Percentiles rank a stretch among this genome's conserved stretches.
Conservation (phyloP, 23 tunicate species). For the Diplosoma virens region DNA sequence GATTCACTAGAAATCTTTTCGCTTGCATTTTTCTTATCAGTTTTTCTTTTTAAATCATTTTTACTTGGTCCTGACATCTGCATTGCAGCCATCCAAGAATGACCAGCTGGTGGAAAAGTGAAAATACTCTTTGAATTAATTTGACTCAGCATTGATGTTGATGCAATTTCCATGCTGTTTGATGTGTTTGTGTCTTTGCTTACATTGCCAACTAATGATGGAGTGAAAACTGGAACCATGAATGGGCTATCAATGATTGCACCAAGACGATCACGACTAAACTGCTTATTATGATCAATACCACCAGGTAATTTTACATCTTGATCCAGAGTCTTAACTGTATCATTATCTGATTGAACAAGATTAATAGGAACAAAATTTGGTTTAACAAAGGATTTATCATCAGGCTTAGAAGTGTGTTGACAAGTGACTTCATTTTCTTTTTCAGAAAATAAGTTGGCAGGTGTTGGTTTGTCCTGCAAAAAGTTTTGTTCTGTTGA, state of each 20-base stretch:
- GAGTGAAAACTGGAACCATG: slow-evolving; percentile 57
- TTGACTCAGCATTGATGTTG: slow-evolving; percentile 20
- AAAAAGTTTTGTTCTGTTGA: not conserved
- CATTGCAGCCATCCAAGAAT: slow-evolving; percentile 71
- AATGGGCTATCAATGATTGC: slow-evolving; percentile 89
- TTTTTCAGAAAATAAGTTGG: slow-evolving; percentile 21
- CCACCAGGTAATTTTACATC: no score
- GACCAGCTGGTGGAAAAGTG: slow-evolving; percentile 68
- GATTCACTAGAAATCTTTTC: not conserved
- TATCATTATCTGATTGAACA: no score
- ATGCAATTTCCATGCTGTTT: not conserved
- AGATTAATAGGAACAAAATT: no score
- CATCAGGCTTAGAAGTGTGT: no score
- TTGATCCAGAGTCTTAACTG: no score
- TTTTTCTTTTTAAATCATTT: not conserved
- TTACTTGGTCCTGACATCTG: slow-evolving; percentile 52
- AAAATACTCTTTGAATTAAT: slow-evolving; percentile 40
- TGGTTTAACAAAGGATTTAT: no score
- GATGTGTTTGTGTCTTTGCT: slow-evolving; percentile 25
- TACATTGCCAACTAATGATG: not conserved
- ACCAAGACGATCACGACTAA: slow-evolving; percentile 76
- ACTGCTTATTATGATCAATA: slow-evolving; percentile 40
- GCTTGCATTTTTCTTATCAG: not conserved
- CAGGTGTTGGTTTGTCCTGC: slow-evolving; percentile 42
- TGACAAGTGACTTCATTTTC: no score